Percentiles rank a stretch among this genome's conserved stretches.
phyloP scores from a whole-genome alignment of 2,888 invertebrate genomes.

The Drosophila neotestacea region DNA sequence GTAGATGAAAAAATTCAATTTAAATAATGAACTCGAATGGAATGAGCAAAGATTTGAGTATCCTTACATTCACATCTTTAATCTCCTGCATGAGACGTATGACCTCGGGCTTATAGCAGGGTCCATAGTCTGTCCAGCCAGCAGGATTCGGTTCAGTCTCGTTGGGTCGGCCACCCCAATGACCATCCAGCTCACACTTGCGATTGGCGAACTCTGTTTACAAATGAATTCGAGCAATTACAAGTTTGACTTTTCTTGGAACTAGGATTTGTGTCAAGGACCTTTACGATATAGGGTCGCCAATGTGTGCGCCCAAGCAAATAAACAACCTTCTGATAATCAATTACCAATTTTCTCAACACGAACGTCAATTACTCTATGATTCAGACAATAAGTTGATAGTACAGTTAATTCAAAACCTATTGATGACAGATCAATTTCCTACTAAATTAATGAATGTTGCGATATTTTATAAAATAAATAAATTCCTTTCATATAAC shows the following conservation, averaged over 20 bases:
- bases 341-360: background rate
- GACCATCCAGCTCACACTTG: slow-evolving; percentile 89
- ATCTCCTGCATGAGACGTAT: slow-evolving; percentile 87
- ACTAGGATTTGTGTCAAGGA: background rate
- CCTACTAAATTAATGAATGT: too few relatives aligned
- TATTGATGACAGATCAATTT: background rate
- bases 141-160: slow-evolving; percentile 78
- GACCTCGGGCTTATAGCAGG: slow-evolving; percentile 91
- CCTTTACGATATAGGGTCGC: background rate
- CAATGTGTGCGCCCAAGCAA: background rate
- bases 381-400: background rate
- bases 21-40: background rate
- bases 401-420: background rate
- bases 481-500: too few relatives aligned
- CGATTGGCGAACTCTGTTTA: slow-evolving; percentile 89
- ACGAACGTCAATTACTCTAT: background rate
- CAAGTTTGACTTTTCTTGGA: slow-evolving; percentile 1
- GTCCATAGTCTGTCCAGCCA: slow-evolving; percentile 94
- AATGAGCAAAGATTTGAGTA: background rate
- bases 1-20: slow-evolving; percentile 51
- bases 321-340: slow-evolving; percentile 3
- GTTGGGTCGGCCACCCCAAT: slow-evolving; percentile 88
- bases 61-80: slow-evolving; percentile 84
- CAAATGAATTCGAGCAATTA: slow-evolving; percentile 22
- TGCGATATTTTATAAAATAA: too few relatives aligned